These are phyloP conservation scores for Cecidostiba fungosa DNA, from an alignment of 2,888 invertebrate genomes.

Conservation along the genomic window DNA sequence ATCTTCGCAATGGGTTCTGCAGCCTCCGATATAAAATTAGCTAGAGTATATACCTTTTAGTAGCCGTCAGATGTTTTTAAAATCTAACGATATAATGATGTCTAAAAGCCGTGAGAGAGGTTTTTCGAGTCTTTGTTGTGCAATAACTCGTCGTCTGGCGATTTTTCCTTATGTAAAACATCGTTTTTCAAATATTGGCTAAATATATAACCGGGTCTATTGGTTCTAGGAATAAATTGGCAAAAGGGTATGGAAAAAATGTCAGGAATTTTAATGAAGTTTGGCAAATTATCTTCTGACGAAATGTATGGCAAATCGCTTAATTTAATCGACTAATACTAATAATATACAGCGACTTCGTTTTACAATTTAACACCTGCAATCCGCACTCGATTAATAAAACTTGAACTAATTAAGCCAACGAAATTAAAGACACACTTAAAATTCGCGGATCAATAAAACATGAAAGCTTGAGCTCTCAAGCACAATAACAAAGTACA, in stretches of 20 bases:
- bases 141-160: background rate
- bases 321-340: too few relatives aligned
- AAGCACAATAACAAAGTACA: background rate
- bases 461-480: background rate
- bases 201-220: constrained; percentile 5
- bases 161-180: constrained; percentile 33
- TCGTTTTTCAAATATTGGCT: constrained; percentile 1
- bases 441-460: background rate
- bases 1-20: too few relatives aligned
- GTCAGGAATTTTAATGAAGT: background rate
- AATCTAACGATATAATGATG: background rate
- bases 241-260: background rate
- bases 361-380: too few relatives aligned
- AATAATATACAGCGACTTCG: too few relatives aligned
- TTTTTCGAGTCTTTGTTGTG: constrained; percentile 32
- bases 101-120: constrained; percentile 21
- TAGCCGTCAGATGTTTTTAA: background rate
- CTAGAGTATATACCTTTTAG: background rate
- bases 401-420: background rate
- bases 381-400: background rate
- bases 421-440: background rate
- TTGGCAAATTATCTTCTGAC: background rate
- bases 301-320: too few relatives aligned
- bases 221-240: background rate
- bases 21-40: background rate